Base-by-base conservation (phyloP, 2,113 vertebrate genomes). In the Bujurquina vittata region DNA sequence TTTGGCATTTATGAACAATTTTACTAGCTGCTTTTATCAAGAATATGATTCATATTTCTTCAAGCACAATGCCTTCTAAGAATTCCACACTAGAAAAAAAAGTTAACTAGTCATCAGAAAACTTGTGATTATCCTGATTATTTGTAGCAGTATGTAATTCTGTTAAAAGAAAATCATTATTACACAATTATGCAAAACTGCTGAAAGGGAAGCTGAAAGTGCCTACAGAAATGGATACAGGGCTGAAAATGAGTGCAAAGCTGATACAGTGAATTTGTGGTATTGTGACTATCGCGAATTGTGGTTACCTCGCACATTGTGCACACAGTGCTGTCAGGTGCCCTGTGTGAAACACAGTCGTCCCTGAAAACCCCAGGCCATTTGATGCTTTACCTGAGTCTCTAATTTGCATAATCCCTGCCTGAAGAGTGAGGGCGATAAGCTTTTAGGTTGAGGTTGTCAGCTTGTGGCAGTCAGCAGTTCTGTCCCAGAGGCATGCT, bases 371-470 rank as follows among this genome's bases (percentile, higher is more conserved):
- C 73, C 55, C 29, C 84, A 1, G n/a, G 23, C 60, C 59, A 35
- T 84, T 74, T 73, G 84, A 91, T 78, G 80, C 80, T 81, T 65
- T 33, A 90, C 91, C 85, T 83, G 75, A 79, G 78, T 76, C n/a
- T 77, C 5, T 20, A 5, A 80, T 93, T 92, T 90, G 81, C 88
- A 89, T 94, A 91, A 93, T 91, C 87, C 83, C 55, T 61, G 62
- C 67, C 61, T 60, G 80, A 86, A 61, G 77, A 69, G 79, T 54
- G 65, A 72, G 61, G 84, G 18, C 18, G 80, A 93, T 93, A 92
- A 92, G 84, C 83, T 89, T 89, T 81, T 61, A 80, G 85, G 85
- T 75, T 43, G 46, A 78, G 85, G 84, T 84, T 83, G 67, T 55
- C 79, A 74, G 86, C 49, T 80, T 52, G 83, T 72, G 75, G 84